Evolutionary conservation across 1,140 invertebrate genomes (phyloP).

Genomic region (Orchesella cincta): DNA sequence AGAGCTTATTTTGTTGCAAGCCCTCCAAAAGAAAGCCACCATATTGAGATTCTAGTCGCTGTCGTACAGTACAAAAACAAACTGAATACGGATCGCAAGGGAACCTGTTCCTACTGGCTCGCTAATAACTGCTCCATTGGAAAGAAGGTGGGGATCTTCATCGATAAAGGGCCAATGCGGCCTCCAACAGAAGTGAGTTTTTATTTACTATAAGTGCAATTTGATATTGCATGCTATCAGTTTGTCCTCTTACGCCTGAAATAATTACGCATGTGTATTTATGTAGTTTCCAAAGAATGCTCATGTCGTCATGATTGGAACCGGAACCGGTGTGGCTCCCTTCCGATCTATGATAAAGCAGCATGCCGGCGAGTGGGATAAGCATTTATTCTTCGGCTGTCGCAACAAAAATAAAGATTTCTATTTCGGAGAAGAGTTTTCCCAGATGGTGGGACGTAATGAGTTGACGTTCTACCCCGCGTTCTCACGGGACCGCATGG

Average conservation of each 20-base stretch:
- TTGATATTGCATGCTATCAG: constrained; percentile 20
- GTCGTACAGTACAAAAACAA: constrained; percentile 88
- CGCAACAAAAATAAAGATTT: constrained; percentile 78
- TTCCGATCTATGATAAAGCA: constrained; percentile 84
- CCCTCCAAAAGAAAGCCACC: constrained; percentile 59
- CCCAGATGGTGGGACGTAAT: constrained; percentile 59
- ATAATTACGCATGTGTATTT: constrained; percentile 48
- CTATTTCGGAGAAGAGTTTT: constrained; percentile 77
- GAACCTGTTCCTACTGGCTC: constrained; percentile 91
- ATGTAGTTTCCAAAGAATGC: constrained; percentile 43
- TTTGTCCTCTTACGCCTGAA: constrained; percentile 52
- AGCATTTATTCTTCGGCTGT: constrained; percentile 88
- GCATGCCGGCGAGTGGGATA: constrained; percentile 56
- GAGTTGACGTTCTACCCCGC: constrained; percentile 75
- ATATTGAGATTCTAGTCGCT: constrained; percentile 83
- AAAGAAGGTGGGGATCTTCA: constrained; percentile 67
- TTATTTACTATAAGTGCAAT: neutral
- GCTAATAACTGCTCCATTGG: constrained; percentile 63
- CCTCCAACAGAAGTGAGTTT: constrained; percentile 55
- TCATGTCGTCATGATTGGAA: constrained; percentile 88
- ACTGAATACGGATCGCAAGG: constrained; percentile 72
- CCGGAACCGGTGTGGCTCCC: constrained; percentile 93
- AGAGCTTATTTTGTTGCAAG: constrained; percentile 97
- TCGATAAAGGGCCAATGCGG: constrained; percentile 68
- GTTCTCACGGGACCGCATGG: constrained; percentile 79